phyloP scores from a whole-genome alignment of 2,888 invertebrate species.

The Sphaerophoria rueppellii region DNA sequence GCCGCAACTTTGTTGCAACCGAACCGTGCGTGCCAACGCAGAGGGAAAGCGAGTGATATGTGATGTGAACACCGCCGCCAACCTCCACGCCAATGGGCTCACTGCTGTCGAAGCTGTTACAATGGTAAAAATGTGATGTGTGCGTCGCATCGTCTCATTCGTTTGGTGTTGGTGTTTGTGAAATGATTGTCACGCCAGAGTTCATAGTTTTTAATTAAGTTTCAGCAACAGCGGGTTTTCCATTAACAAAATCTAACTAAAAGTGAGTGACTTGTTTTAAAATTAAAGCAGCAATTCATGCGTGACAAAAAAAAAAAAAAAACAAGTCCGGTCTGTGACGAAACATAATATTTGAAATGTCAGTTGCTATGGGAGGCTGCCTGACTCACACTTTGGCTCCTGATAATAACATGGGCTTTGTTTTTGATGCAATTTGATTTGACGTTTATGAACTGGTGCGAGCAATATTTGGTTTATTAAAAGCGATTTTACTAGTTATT shows the following conservation, averaged over 20 bases:
- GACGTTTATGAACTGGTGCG: too few relatives aligned
- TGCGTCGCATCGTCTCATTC: constrained; percentile 23
- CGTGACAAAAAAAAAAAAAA: constrained; percentile 9
- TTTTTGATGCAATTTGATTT: too few relatives aligned
- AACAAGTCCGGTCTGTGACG: neutral
- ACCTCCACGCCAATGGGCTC: neutral
- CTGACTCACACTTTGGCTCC: neutral
- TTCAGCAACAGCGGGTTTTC: constrained; percentile 57
- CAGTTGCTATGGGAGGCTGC: neutral
- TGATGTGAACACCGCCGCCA: constrained; percentile 41
- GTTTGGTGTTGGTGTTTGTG: constrained; percentile 13
- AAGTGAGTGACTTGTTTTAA: constrained; percentile 38
- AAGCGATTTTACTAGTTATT: too few relatives aligned
- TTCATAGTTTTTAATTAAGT: constrained; percentile 72
- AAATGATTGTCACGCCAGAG: constrained; percentile 59
- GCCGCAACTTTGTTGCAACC: constrained; percentile 61
- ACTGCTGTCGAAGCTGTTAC: constrained; percentile 59
- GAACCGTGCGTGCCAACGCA: constrained; percentile 57
- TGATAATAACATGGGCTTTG: too few relatives aligned
- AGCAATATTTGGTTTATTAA: too few relatives aligned
- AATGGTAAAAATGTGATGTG: constrained; percentile 66
- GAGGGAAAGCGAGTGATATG: constrained; percentile 47
- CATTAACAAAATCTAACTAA: constrained; percentile 40
- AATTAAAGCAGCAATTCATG: constrained; percentile 29
- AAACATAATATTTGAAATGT: neutral